These are phyloP conservation scores for Morus bassanus DNA, from an alignment of 2,797 vertebrate genomes.

Conservation along the genomic window DNA sequence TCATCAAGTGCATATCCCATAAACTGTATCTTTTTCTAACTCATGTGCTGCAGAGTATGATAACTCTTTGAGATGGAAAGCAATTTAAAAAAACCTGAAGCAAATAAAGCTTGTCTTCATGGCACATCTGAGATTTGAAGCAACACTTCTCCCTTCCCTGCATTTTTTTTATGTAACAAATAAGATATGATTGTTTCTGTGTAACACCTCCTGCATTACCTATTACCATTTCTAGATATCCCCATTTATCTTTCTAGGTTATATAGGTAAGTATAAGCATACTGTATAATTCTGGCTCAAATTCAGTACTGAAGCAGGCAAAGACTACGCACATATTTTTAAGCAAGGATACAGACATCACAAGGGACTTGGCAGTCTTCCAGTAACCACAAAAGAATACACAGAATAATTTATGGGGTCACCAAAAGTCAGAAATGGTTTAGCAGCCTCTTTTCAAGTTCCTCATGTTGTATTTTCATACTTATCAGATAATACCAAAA, in stretches of 20 bases:
- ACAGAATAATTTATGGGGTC: not conserved
- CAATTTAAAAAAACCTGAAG: not conserved
- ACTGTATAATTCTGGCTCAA: not conserved
- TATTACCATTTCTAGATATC: not conserved
- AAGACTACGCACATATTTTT: not conserved
- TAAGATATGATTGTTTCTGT: not conserved
- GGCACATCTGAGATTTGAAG: not conserved
- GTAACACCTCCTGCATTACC: not conserved
- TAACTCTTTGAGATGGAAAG: not conserved
- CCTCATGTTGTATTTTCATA: not conserved
- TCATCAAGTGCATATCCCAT: fast-evolving
- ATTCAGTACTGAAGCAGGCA: not conserved
- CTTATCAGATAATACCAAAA: not conserved
- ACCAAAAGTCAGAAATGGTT: not conserved
- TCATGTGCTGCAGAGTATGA: not conserved
- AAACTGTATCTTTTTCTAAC: not conserved
- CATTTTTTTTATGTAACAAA: not conserved
- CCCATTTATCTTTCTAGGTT: not conserved
- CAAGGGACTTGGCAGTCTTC: not conserved
- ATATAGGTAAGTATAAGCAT: not conserved
- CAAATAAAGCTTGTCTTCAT: not conserved
- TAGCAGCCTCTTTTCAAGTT: not conserved
- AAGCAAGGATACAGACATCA: not conserved
- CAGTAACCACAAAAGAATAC: not conserved
- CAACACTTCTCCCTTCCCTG: not conserved